A percentile compares a stretch with the other conserved stretches of the same genome.
These are phyloP conservation scores for Drosophila bocqueti DNA, from an alignment of 1,140 invertebrate genomes.

Conservation along the genomic window DNA sequence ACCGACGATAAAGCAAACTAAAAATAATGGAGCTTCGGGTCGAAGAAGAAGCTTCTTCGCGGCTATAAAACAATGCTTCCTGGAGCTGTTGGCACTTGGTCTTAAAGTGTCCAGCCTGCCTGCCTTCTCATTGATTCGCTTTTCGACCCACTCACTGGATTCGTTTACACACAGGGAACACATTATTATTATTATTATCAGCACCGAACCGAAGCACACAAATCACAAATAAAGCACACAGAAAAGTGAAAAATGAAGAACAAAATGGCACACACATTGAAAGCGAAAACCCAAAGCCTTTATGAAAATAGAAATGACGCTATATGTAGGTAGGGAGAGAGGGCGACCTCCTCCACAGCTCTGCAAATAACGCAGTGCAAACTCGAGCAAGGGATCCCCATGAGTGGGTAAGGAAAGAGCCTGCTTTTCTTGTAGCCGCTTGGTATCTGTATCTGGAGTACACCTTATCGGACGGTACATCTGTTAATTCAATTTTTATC, in stretches of 20 bases:
- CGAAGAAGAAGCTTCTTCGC: background rate
- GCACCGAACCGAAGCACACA: conserved; percentile 51
- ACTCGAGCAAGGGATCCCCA: conserved; percentile 21
- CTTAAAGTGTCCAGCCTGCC: conserved; percentile 12
- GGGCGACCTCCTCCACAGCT: conserved; percentile 22
- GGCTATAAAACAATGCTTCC: conserved; percentile 4
- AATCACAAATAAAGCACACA: conserved; percentile 39
- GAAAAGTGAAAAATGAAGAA: conserved; percentile 14
- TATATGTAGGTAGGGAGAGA: conserved; percentile 29
- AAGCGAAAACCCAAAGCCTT: conserved; percentile 58
- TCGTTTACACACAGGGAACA: conserved; percentile 19
- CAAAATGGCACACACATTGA: conserved; percentile 10
- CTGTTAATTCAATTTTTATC: conserved; percentile 65
- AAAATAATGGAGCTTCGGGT: conserved; percentile 4
- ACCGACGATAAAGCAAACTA: conserved; percentile 30
- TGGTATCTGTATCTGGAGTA: conserved; percentile 17
- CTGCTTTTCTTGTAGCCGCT: conserved; percentile 1
- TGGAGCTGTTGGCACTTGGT: background rate
- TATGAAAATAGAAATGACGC: conserved; percentile 79
- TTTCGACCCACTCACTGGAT: background rate
- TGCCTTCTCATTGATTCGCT: conserved; percentile 3
- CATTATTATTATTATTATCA: conserved; percentile 49
- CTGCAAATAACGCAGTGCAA: conserved; percentile 46
- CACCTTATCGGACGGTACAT: conserved; percentile 26
- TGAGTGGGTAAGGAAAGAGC: conserved; percentile 13